Percentiles rank a stretch among this genome's conserved stretches.
Conservation (phyloP, 2,888 invertebrate species). For the Acanthosepion pharaonis region DNA sequence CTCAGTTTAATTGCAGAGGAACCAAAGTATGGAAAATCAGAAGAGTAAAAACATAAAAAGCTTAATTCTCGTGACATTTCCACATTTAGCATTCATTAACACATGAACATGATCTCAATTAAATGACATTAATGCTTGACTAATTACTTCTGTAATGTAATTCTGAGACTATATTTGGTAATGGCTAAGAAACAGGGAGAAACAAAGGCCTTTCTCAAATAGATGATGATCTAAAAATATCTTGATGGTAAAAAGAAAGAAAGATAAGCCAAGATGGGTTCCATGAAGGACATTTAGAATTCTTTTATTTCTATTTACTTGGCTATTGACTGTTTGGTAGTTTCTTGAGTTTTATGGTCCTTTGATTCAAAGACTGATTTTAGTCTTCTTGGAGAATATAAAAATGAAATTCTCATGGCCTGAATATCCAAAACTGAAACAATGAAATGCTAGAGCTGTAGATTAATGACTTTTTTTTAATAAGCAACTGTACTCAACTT, state of each 20-base stretch:
- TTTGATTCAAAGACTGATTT: no score
- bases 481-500: no score
- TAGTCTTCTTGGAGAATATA: no score
- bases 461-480: no score
- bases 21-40: constrained; percentile 33
- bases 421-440: no score
- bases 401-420: no score
- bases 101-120: background rate
- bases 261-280: no score
- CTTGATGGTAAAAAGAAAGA: no score
- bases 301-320: no score
- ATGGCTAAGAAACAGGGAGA: background rate
- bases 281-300: background rate
- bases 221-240: background rate
- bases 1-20: background rate
- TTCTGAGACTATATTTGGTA: background rate
- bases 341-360: no score
- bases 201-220: background rate
- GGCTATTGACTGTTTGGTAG: no score
- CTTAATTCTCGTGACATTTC: background rate
- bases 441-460: no score
- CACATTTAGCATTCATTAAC: constrained; percentile 2
- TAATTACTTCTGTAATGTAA: background rate
- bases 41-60: background rate
- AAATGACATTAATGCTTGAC: background rate